Base-by-base conservation (phyloP, 2,797 vertebrate genomes). In the Gallinago solitaria region DNA sequence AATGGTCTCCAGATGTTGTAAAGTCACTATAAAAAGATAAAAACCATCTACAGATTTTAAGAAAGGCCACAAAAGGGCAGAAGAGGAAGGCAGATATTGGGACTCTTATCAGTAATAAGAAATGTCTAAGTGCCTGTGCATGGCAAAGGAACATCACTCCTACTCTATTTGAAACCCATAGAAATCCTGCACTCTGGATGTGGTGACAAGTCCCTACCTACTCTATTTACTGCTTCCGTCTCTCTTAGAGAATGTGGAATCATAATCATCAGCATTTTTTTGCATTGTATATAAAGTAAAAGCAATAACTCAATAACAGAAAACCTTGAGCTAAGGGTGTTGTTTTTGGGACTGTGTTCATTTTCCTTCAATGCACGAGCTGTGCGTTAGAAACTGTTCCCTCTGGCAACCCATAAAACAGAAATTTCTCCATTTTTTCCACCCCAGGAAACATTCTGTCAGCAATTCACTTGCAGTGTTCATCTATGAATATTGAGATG, bases 341-440 rank as follows among this genome's bases (percentile, higher is more conserved):
- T 83, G 51, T 45, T 94, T 93, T 63, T 21, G 76, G 83, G 87
- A 90, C 35, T 82, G 23, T 53, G 43, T 92, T 96, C 59, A 74
- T 96, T 96, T 96, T 92, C 79, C 50, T 88, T 79, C 83, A 91
- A 77, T 53, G 43, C 77, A 95, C 5, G 35, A 88, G 65, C 65
- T 75, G 59, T 78, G 59, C 16, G 2, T 94, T 95, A 76, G 82
- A 95, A 96, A 83, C 76, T 67, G 45, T 90, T 93, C 94, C 93
- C 95, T 88, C 91, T 96, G 95, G 92, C 89, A 96, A 90, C 54
- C 17, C 73, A 91, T 96, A 94, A 96, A 97, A 86, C 79, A 94
- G 73, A 95, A 94, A 94, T 43, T 68, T 92, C 79, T 89, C 76
- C 16, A 59, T 94, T 96, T 90, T 93, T 92, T 93, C 89, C 83